A percentile compares a stretch with the other conserved stretches of the same genome.
Evolutionary conservation across 2,797 vertebrate genomes (phyloP).

Genomic region (Acanthurus tractus): DNA sequence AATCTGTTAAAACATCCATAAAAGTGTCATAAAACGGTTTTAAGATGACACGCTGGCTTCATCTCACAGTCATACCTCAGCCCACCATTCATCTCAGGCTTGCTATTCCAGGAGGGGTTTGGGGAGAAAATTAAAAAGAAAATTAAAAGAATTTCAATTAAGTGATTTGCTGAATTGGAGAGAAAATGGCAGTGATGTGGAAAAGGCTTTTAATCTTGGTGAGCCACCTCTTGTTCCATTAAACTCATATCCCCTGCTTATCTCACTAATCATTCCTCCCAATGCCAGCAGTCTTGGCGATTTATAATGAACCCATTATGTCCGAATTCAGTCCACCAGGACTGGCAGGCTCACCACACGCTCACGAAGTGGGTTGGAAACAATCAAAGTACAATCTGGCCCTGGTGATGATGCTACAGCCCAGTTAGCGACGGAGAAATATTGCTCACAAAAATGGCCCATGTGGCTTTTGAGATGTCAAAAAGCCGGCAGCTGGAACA

Average conservation of each 20-base stretch:
- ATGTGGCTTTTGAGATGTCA: conserved; percentile 49
- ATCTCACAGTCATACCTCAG: conserved; percentile 56
- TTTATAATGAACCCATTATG: conserved; percentile 79
- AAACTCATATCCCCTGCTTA: conserved; percentile 82
- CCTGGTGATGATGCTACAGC: conserved; percentile 37
- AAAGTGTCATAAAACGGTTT: conserved; percentile 36
- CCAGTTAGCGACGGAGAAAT: conserved; percentile 56
- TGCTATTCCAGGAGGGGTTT: conserved; percentile 75
- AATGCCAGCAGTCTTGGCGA: conserved; percentile 75
- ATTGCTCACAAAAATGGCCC: conserved; percentile 32
- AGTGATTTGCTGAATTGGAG: conserved; percentile 79
- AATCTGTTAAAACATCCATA: conserved; percentile 39
- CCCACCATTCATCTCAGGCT: conserved; percentile 62
- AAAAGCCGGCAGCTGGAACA: conserved; percentile 32
- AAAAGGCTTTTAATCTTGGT: conserved; percentile 85
- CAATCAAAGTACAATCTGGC: conserved; percentile 70
- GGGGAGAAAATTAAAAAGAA: conserved; percentile 80
- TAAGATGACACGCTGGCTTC: conserved; percentile 43
- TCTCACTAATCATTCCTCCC: conserved; percentile 85
- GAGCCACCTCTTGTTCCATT: conserved; percentile 83
- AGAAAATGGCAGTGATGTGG: conserved; percentile 81
- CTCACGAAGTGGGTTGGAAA: conserved; percentile 77
- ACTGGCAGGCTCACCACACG: conserved; percentile 56
- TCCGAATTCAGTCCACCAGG: conserved; percentile 81
- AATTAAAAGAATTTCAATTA: conserved; percentile 86